phyloP scores from a whole-genome alignment of 2,113 vertebrate genomes.

The Anhinga anhinga region DNA sequence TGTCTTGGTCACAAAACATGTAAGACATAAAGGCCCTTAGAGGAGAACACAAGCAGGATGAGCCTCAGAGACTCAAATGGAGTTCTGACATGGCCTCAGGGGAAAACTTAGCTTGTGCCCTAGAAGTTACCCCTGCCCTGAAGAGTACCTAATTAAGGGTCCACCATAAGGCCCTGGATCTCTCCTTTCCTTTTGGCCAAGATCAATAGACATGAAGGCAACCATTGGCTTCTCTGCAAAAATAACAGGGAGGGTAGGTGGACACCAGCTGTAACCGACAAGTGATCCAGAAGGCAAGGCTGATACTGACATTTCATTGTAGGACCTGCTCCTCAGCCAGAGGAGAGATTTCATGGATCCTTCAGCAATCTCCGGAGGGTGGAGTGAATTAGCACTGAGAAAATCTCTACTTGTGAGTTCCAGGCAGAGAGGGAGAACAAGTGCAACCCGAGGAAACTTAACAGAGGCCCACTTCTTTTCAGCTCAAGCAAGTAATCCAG shows the following conservation, averaged over 20 bases:
- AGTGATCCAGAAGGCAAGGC: not conserved
- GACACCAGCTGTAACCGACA: not conserved
- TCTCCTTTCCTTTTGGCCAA: not conserved
- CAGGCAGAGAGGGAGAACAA: not conserved
- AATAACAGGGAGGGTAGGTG: not conserved
- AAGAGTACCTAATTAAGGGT: not conserved
- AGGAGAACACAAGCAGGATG: not conserved
- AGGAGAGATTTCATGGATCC: not conserved
- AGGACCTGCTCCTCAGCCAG: not conserved
- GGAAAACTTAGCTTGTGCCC: not conserved
- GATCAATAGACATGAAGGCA: not conserved
- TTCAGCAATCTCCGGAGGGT: not conserved
- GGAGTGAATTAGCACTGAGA: not conserved
- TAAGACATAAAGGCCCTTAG: not conserved
- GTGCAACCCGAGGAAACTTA: constrained; percentile 25
- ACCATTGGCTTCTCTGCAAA: not conserved
- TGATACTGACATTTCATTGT: not conserved
- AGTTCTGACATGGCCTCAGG: not conserved
- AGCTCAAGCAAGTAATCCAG: constrained; percentile 12
- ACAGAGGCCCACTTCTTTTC: constrained; percentile 24
- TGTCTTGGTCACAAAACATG: not conserved
- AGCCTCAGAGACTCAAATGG: not conserved
- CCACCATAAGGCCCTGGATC: not conserved
- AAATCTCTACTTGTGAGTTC: constrained; percentile 45
- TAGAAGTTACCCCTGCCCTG: not conserved